Evolutionary conservation across 2,888 invertebrate species (phyloP), one percentile per base, ranked within the genome.

Genomic region (Stenolophus ochropezus): DNA sequence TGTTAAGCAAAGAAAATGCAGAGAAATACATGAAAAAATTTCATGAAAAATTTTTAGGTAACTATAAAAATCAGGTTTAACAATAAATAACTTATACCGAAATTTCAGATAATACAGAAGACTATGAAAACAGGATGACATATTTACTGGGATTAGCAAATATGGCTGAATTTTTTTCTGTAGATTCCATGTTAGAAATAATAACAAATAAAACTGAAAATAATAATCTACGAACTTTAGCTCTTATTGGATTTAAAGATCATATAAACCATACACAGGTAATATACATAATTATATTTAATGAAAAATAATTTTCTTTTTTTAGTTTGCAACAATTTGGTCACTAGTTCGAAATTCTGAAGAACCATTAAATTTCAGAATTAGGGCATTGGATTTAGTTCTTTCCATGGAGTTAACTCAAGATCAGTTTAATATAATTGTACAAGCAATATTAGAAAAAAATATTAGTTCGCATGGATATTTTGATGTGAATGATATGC

Each of bases 301-400:
- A 51, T 2, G 51, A 5, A n/a, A 14, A 1, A 16, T 56, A 11
- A 8, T 8, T 33, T 42, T 56, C 20, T 56, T 20, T 56, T 49
- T 78, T 65, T 25, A 78, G 78, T 78, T 49, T 25, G 16, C 21
- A n/a, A 49, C 11, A 18, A 21, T 51, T 0, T 78, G 78, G 78
- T 49, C 65, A 4, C 25, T 78, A 16, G 78, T 69, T 23, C 49
- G 18, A 65, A 78, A 78, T 47, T 14, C 47, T 20, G 16, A 21
- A 16, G 78, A 78, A 78, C 8, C n/a, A 14, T 65, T 78, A 8
- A 69, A 78, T 25, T 20, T 78, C 11, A 23, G 78, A 65, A 27
- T 78, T 16, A 23, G 23, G 14, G 69, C 65, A 14, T n/a, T 78
- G 11, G 78, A 78, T 23, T 42, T 78, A 25, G 3, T 75, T 4